phyloP scores from a whole-genome alignment of 2,797 vertebrate genomes.

The Buphagus erythrorhynchus region DNA sequence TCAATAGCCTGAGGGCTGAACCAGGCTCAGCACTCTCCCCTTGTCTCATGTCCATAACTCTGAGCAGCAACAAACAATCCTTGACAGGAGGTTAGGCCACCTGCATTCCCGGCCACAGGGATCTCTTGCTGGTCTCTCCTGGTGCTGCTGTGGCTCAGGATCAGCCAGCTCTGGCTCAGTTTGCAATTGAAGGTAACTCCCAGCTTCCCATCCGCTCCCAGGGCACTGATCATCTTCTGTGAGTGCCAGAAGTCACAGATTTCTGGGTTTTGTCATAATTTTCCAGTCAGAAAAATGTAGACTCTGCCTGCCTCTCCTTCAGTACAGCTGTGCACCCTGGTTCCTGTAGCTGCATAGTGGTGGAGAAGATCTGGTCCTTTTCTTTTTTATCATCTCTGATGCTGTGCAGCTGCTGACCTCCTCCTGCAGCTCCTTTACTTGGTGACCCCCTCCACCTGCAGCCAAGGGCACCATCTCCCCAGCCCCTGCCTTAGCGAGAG shows the following conservation, averaged over 20 bases:
- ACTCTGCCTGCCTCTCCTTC: neutral
- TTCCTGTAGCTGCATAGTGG: neutral
- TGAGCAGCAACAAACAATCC: neutral
- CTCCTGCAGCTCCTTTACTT: neutral
- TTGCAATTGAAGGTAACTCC: neutral
- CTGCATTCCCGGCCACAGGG: fast-evolving
- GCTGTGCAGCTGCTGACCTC: neutral
- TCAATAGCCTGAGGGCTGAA: neutral
- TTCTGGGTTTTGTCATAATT: neutral
- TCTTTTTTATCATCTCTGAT: neutral
- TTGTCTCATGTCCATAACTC: fast-evolving
- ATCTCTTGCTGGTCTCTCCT: neutral
- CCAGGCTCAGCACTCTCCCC: neutral
- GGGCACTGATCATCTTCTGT: neutral
- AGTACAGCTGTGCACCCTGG: neutral
- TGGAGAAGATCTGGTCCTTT: neutral
- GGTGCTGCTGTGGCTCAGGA: neutral
- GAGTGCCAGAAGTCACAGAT: neutral
- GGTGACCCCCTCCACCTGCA: neutral
- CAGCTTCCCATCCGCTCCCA: neutral
- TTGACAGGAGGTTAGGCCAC: neutral
- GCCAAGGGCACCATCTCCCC: neutral
- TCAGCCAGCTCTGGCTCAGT: neutral
- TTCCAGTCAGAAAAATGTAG: neutral
- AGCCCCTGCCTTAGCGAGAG: neutral